phyloP scores from a whole-genome alignment of 2,113 vertebrate species.

The Cottus gobio region DNA sequence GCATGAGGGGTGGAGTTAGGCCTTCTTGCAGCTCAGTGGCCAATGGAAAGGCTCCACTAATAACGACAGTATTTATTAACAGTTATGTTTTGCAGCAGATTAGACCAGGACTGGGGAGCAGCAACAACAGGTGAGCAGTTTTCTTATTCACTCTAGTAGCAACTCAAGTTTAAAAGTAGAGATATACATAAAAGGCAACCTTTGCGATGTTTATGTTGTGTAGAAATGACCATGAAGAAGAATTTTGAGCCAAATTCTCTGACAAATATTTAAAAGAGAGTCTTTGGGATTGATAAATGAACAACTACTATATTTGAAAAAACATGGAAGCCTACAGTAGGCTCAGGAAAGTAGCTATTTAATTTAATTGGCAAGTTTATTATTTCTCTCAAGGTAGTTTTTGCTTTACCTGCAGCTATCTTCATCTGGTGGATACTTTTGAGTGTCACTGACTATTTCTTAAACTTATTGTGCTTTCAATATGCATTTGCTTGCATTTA shows the following conservation, averaged over 20 bases:
- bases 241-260: neutral
- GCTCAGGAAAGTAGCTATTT: neutral
- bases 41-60: slow-evolving; percentile 44
- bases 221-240: neutral
- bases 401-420: neutral
- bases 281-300: neutral
- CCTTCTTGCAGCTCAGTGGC: slow-evolving; percentile 29
- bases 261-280: neutral
- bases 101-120: slow-evolving; percentile 43
- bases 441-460: neutral
- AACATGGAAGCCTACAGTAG: neutral
- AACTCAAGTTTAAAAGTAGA: slow-evolving; percentile 7
- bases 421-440: neutral
- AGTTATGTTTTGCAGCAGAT: slow-evolving; percentile 31
- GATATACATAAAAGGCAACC: neutral
- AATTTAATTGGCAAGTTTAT: neutral
- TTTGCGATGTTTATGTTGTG: neutral
- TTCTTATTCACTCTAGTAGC: neutral
- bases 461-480: neutral
- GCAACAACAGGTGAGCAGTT: slow-evolving; percentile 59
- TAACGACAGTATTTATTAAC: slow-evolving; percentile 63
- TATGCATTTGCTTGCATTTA: neutral
- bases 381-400: neutral
- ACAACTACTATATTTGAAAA: neutral
- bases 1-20: slow-evolving; percentile 44